Base-by-base conservation (phyloP, 2,113 vertebrate genomes). In the Cinclus cinclus region DNA sequence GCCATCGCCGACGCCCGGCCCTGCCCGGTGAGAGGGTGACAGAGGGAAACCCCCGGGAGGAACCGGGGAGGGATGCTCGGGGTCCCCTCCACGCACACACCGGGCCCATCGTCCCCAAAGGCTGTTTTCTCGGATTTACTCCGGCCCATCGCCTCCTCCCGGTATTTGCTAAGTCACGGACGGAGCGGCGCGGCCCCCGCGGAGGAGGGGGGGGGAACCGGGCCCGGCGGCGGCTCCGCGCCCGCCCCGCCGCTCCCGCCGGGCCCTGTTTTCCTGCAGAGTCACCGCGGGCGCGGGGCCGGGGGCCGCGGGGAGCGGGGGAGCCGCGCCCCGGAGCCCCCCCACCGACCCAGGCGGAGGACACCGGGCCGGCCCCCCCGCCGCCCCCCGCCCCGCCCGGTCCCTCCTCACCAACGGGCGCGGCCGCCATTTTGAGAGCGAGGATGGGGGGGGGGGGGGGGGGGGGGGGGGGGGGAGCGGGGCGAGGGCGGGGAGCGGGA, bases 201-300 rank as follows among this genome's bases (percentile, higher is more conserved):
- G 58, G 20, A 28, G 77, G 35, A 41, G 60, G 52, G 80, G 18
- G 55, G 24, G 33, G 73, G 27, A 44, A 68, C 41, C 39, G 65
- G 84, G 90, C 94, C 94, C 67, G 25, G 59, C 82, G 15, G 73
- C 90, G 58, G 50, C 79, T 58, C 37, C 84, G 37, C 55, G 44
- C 28, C 64, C 94, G 78, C 94, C 77, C 90, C 83, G 35, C 44
- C 44, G 79, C 65, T 64, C 94, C 95, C 91, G 25, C 95, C 92
- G 89, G 63, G 89, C 97, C 95, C 95, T 96, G 75, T 93, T 96
- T 98, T 97, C 97, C 89, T 97, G 97, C 96, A 90, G 96, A 98
- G 97, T 97, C 97, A 97, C 97, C 13, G 46, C 25, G 55, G 23
- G 16, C 60, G 56, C 30, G 46, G 35, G 58, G 30, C 46, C 58